These are phyloP conservation scores for Nycticebus coucang DNA, from an alignment of 2,113 vertebrate species.

Conservation along the genomic window DNA sequence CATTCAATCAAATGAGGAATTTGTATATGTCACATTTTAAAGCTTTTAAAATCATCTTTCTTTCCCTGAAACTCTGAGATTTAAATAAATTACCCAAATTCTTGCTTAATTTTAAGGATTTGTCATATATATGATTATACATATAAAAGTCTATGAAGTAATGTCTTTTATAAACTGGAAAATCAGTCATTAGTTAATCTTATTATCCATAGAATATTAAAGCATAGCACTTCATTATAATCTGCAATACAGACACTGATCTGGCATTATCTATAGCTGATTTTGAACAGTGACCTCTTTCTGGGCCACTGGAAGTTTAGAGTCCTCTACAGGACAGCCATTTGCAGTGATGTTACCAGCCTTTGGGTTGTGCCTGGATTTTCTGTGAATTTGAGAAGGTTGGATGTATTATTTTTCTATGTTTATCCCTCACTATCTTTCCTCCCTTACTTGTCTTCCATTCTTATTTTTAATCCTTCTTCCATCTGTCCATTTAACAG, in stretches of 20 bases:
- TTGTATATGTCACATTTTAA: not conserved
- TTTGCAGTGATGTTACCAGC: not conserved
- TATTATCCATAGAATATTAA: not conserved
- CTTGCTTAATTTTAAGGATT: constrained; percentile 23
- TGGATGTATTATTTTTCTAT: not conserved
- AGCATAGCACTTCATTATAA: not conserved
- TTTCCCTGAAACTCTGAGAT: not conserved
- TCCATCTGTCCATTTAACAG: not conserved
- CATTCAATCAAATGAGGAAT: not conserved
- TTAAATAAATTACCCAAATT: constrained; percentile 24
- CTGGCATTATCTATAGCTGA: not conserved
- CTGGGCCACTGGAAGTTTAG: not conserved
- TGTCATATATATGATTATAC: not conserved
- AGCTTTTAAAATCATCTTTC: not conserved
- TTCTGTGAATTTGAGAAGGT: not conserved
- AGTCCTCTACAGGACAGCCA: not conserved
- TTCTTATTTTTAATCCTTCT: not conserved
- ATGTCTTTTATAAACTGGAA: not conserved
- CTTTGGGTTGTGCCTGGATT: not conserved
- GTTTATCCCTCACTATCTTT: not conserved
- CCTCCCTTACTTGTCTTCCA: not conserved
- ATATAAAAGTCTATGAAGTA: not conserved
- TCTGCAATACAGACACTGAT: not conserved
- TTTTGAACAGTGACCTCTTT: constrained; percentile 22
- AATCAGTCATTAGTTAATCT: constrained; percentile 12